These are phyloP conservation scores for Echiichthys vipera DNA, from an alignment of 2,797 vertebrate species.

Conservation along the genomic window DNA sequence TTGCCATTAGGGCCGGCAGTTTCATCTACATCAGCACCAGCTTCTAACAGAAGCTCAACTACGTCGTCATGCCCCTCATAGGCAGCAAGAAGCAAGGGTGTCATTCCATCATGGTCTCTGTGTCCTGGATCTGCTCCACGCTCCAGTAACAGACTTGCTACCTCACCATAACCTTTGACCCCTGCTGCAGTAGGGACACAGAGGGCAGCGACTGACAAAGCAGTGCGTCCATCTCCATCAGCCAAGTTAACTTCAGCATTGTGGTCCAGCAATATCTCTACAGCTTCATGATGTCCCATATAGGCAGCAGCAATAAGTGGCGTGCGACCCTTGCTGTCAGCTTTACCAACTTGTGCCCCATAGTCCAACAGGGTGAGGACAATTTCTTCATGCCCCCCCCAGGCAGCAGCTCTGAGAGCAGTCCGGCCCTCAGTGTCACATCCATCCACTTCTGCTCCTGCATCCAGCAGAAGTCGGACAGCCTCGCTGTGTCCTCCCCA, in stretches of 20 bases:
- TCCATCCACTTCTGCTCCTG: slow-evolving; percentile 84
- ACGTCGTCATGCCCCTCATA: slow-evolving; percentile 87
- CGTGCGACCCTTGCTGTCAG: slow-evolving; percentile 85
- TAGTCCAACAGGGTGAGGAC: slow-evolving; percentile 79
- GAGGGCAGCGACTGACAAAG: slow-evolving; percentile 86
- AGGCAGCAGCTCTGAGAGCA: slow-evolving; percentile 87
- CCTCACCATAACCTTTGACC: slow-evolving; percentile 79
- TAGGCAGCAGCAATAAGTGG: slow-evolving; percentile 88
- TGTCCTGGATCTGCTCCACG: slow-evolving; percentile 82
- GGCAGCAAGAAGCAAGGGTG: slow-evolving; percentile 86
- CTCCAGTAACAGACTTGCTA: slow-evolving; percentile 85
- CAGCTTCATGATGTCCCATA: slow-evolving; percentile 87
- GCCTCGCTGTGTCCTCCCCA: slow-evolving; percentile 87
- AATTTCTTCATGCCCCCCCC: slow-evolving; percentile 88
- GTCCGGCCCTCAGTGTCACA: slow-evolving; percentile 86
- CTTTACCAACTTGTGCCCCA: slow-evolving; percentile 80
- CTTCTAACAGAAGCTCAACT: slow-evolving; percentile 87
- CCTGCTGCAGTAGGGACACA: slow-evolving; percentile 83
- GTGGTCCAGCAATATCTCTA: slow-evolving; percentile 82
- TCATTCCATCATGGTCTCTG: slow-evolving; percentile 86
- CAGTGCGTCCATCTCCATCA: slow-evolving; percentile 85
- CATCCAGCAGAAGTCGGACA: slow-evolving; percentile 81
- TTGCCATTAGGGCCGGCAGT: slow-evolving; percentile 72
- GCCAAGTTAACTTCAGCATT: slow-evolving; percentile 79
- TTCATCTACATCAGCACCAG: slow-evolving; percentile 86